Evolutionary conservation across 2,113 vertebrate genomes (phyloP).

Genomic region (Ovis canadensis): DNA sequence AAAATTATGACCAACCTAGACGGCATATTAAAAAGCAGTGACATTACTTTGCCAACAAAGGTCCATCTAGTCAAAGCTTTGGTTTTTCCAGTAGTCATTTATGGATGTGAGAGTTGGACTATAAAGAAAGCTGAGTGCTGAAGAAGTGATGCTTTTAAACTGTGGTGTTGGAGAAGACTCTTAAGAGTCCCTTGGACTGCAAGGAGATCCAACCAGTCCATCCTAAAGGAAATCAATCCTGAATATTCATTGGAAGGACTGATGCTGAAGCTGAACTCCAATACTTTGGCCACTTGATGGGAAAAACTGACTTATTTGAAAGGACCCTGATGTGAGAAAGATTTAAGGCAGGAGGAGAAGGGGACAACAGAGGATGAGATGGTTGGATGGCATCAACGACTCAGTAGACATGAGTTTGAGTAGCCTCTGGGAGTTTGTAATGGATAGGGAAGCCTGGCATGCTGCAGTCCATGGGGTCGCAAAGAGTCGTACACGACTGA

Average conservation of each 20-base stretch:
- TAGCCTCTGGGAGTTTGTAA: neutral
- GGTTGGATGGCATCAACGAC: neutral
- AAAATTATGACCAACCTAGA: neutral
- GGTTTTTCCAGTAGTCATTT: neutral
- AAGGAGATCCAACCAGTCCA: neutral
- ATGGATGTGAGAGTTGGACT: neutral
- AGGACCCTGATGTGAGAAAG: neutral
- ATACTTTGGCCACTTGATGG: neutral
- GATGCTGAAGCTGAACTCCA: neutral
- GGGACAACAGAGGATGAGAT: neutral
- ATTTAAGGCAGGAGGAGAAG: neutral
- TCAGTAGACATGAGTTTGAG: neutral
- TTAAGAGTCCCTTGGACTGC: neutral
- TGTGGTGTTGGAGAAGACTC: neutral
- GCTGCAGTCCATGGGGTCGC: neutral
- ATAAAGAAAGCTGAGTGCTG: neutral
- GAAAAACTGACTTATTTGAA: neutral
- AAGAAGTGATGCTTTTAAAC: neutral
- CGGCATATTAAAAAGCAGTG: neutral
- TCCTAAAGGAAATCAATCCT: neutral
- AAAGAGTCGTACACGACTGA: neutral
- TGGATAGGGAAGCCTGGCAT: neutral
- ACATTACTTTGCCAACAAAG: neutral
- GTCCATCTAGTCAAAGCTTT: neutral
- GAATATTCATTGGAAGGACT: neutral